Conservation (phyloP, 2,113 vertebrate species). For the Brachypodius melanocephalos region DNA sequence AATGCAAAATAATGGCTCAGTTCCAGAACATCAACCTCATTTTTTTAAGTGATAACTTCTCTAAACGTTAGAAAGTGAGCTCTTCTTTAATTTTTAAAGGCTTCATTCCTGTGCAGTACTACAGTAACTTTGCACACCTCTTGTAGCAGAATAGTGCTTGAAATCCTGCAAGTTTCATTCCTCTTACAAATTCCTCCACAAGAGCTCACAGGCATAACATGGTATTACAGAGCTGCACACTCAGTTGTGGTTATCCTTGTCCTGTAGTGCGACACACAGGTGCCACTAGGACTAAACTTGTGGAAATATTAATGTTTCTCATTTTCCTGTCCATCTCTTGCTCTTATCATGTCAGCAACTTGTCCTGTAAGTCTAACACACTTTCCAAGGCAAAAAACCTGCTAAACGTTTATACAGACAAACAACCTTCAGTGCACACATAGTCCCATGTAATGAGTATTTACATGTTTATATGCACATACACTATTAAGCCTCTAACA, state of each 20-base stretch:
- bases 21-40: not conserved
- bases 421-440: not conserved
- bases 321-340: not conserved
- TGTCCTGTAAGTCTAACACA: not conserved
- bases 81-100: not conserved
- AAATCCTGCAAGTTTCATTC: not conserved
- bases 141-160: not conserved
- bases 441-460: not conserved
- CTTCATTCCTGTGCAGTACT: not conserved
- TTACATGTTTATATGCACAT: not conserved
- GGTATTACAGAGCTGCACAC: not conserved
- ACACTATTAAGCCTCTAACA: not conserved
- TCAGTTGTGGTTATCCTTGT: not conserved
- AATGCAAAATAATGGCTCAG: not conserved
- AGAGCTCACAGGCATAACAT: not conserved
- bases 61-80: not conserved
- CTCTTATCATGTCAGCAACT: not conserved
- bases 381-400: not conserved
- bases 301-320: not conserved
- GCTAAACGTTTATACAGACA: not conserved
- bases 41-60: not conserved
- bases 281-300: not conserved
- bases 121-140: not conserved
- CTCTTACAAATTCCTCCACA: not conserved
- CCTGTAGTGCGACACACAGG: not conserved